Evolutionary conservation across 2,113 vertebrate species (phyloP).

Genomic region (Elgaria multicarinata): DNA sequence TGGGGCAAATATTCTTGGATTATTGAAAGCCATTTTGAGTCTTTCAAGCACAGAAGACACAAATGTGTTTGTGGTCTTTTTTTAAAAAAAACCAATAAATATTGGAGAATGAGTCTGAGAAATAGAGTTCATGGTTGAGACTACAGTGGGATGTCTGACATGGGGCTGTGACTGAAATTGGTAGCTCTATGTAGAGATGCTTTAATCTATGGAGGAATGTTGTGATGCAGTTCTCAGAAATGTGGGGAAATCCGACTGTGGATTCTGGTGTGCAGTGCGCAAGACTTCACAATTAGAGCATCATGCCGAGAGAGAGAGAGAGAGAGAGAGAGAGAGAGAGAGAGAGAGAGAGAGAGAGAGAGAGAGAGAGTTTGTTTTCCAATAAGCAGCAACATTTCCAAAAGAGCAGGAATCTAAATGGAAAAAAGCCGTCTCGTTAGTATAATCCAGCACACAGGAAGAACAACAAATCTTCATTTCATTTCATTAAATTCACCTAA

Average conservation of each 20-base stretch:
- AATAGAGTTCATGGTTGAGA: too few species aligned
- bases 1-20: too few species aligned
- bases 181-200: too few species aligned
- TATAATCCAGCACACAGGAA: neutral
- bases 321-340: neutral
- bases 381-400: neutral
- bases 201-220: too few species aligned
- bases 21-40: too few species aligned
- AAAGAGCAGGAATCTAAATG: neutral
- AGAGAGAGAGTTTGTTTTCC: neutral
- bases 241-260: too few species aligned
- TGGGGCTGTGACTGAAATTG: too few species aligned
- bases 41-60: too few species aligned
- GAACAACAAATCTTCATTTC: neutral
- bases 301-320: neutral
- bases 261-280: neutral
- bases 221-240: neutral
- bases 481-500: conserved; percentile 31
- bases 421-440: neutral
- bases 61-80: too few species aligned
- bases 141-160: too few species aligned
- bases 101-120: too few species aligned
- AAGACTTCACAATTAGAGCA: neutral
- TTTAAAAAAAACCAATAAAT: too few species aligned
- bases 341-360: neutral